Percentiles rank a stretch among this genome's conserved stretches.
These are phyloP conservation scores for Gymnopithys bicolor DNA, from an alignment of 2,797 vertebrate species.

Conservation along the genomic window DNA sequence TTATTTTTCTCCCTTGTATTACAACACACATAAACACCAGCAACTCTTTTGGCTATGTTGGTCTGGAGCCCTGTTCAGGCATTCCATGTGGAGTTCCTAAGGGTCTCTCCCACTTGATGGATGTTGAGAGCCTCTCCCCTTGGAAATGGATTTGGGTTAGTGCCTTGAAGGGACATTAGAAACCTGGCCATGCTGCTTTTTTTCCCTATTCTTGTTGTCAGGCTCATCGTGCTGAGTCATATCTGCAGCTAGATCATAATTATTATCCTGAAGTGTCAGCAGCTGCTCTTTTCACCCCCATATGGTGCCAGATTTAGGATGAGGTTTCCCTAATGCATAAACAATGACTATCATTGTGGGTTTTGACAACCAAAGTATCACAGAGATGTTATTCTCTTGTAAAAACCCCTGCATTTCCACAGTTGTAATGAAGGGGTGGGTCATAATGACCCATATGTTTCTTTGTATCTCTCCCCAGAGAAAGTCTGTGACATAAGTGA, in stretches of 20 bases:
- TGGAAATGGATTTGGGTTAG: slow-evolving; percentile 5
- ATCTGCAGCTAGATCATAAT: slow-evolving; percentile 64
- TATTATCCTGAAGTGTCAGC: slow-evolving; percentile 70
- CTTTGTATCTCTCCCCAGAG: slow-evolving; percentile 10
- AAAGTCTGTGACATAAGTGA: slow-evolving; percentile 19
- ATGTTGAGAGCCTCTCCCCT: neutral
- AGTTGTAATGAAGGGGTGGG: slow-evolving; percentile 13
- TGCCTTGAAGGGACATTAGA: slow-evolving; percentile 43
- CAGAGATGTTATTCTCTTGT: slow-evolving; percentile 41
- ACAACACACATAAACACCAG: neutral
- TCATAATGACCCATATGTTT: slow-evolving; percentile 33
- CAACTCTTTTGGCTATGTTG: neutral
- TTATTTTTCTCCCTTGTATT: slow-evolving; percentile 2
- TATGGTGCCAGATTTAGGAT: slow-evolving; percentile 64
- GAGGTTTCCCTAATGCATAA: slow-evolving; percentile 73
- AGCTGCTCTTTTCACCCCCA: slow-evolving; percentile 69
- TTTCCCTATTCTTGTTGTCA: slow-evolving; percentile 40
- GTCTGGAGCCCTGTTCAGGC: neutral
- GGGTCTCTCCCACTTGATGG: neutral
- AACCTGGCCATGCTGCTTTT: slow-evolving; percentile 28
- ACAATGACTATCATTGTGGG: slow-evolving; percentile 62
- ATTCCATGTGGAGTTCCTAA: neutral
- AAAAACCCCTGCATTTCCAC: slow-evolving; percentile 37
- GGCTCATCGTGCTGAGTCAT: slow-evolving; percentile 61
- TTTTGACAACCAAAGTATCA: slow-evolving; percentile 66